phyloP scores from a whole-genome alignment of 2,113 vertebrate genomes.

The Trichomycterus rosablanca region DNA sequence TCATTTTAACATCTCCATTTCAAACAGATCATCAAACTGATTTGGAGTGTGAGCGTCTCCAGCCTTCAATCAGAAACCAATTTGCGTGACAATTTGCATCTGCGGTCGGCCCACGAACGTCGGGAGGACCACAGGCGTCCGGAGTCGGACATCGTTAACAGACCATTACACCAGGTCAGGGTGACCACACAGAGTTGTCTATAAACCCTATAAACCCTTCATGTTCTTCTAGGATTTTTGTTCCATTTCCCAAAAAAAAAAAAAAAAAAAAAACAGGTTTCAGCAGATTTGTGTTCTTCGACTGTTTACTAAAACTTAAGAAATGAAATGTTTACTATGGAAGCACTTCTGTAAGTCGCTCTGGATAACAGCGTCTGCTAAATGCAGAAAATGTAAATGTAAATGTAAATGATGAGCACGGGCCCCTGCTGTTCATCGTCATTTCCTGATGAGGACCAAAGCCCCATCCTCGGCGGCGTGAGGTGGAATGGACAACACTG shows the following conservation, averaged over 20 bases:
- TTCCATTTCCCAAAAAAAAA: too few species aligned
- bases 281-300: too few species aligned
- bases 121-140: not conserved
- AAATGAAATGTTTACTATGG: too few species aligned
- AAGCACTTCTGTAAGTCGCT: too few species aligned
- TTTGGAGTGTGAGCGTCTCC: not conserved
- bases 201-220: not conserved
- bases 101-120: not conserved
- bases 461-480: not conserved
- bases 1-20: slow-evolving; percentile 28
- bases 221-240: slow-evolving; percentile 23
- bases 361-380: too few species aligned
- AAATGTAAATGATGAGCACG: too few species aligned
- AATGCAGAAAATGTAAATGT: too few species aligned
- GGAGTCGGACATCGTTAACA: slow-evolving; percentile 30
- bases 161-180: slow-evolving; percentile 12
- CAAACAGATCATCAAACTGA: slow-evolving; percentile 24
- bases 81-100: not conserved
- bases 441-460: slow-evolving; percentile 5
- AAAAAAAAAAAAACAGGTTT: too few species aligned
- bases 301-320: too few species aligned
- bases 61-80: slow-evolving; percentile 14
- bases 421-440: slow-evolving; percentile 24
- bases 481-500: slow-evolving; percentile 1
- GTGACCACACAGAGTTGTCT: slow-evolving; percentile 12